Percentiles rank a stretch among this genome's conserved stretches.
Evolutionary conservation across 2,113 vertebrate species (phyloP).

Genomic region (Eidolon helvum): DNA sequence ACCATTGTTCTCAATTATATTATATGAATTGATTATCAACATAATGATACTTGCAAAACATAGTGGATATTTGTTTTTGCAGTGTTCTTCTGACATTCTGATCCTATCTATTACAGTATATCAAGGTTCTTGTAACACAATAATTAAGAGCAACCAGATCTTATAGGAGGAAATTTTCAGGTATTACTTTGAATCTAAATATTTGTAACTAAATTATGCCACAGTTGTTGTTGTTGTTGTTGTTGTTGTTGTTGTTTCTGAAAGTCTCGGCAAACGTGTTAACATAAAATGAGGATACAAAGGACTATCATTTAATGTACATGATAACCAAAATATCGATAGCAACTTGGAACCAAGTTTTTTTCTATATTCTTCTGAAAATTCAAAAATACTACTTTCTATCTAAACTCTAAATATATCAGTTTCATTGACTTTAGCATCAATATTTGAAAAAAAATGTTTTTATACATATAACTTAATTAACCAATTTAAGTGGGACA

Average conservation of each 20-base stretch:
- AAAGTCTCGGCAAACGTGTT: neutral
- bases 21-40: fast-evolving
- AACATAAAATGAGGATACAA: neutral
- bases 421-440: neutral
- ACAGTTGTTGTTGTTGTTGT: neutral
- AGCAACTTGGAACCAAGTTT: neutral
- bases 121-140: neutral
- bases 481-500: neutral
- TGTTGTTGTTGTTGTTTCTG: neutral
- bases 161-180: neutral
- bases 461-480: neutral
- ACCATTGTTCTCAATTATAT: neutral
- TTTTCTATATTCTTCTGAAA: neutral
- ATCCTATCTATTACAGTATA: neutral
- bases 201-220: neutral
- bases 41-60: neutral
- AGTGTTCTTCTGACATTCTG: neutral
- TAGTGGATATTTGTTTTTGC: fast-evolving
- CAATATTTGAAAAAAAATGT: neutral
- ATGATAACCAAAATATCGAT: neutral
- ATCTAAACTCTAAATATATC: neutral
- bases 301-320: neutral
- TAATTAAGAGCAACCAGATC: neutral
- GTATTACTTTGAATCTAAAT: neutral
- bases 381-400: neutral